Conservation (phyloP, 2,888 invertebrate species). For the Pterobdella sp. region DNA sequence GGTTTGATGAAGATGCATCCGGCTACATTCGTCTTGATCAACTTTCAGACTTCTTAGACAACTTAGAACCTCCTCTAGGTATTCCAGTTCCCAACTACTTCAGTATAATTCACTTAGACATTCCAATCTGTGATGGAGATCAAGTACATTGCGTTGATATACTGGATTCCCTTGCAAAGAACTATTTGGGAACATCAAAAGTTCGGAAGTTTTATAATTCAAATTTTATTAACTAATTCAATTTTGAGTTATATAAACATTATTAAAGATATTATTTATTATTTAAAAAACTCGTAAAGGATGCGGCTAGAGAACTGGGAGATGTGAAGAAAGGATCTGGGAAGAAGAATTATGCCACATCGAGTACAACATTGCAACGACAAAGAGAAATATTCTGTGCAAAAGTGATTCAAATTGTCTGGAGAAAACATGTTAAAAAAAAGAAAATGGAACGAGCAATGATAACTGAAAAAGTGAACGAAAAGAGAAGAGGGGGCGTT, state of each 20-base stretch:
- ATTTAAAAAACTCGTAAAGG: conserved; percentile 47
- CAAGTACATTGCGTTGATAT: conserved; percentile 97
- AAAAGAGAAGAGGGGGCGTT: conserved; percentile 14
- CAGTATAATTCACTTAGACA: conserved; percentile 96
- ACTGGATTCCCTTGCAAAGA: conserved; percentile 91
- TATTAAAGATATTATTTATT: not conserved
- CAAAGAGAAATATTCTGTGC: conserved; percentile 95
- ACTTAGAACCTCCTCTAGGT: conserved; percentile 85
- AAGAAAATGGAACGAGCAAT: conserved; percentile 23
- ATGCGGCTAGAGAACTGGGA: conserved; percentile 33
- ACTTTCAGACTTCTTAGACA: conserved; percentile 84
- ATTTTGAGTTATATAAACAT: not conserved
- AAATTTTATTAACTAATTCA: not conserved
- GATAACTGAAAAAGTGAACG: not conserved
- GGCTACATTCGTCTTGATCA: conserved; percentile 84
- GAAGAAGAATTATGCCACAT: conserved; percentile 82
- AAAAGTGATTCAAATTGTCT: conserved; percentile 73
- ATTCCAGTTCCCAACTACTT: conserved; percentile 97
- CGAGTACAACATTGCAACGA: conserved; percentile 86
- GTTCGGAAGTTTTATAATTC: no score
- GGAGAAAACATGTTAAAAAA: conserved; percentile 31
- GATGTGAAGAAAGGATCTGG: conserved; percentile 52
- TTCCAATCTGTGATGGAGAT: conserved; percentile 91
- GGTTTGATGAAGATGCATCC: conserved; percentile 93
- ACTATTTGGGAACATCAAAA: conserved; percentile 94